A percentile compares a stretch with the other conserved stretches of the same genome.
Conservation (phyloP, 2,888 invertebrate genomes). For the Mythimna impura region DNA sequence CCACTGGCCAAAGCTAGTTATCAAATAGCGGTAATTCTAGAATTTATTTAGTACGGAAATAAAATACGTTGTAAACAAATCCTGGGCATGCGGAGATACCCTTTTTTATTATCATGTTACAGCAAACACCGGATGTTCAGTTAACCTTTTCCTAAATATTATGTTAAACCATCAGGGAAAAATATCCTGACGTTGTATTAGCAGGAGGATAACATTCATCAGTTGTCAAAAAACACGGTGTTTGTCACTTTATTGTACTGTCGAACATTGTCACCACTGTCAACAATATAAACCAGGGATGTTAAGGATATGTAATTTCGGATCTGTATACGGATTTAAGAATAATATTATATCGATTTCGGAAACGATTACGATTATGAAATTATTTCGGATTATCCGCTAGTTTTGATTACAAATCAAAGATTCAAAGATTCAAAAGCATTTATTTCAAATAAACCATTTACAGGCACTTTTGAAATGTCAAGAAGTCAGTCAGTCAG, state of each 20-base stretch:
- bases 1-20: background rate
- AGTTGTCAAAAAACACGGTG: conserved; percentile 46
- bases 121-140: background rate
- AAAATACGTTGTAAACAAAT: conserved; percentile 1
- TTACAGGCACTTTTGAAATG: no score
- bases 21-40: background rate
- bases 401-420: no score
- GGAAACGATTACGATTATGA: no score
- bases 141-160: conserved; percentile 20
- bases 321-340: no score
- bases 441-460: no score
- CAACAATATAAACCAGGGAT: conserved; percentile 48
- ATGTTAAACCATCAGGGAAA: conserved; percentile 27
- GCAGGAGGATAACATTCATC: conserved; percentile 38
- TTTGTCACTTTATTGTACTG: conserved; percentile 55
- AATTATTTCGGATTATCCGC: no score
- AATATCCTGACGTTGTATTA: conserved; percentile 30
- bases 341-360: no score
- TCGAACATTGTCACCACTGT: conserved; percentile 40
- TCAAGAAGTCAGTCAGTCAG: no score
- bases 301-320: no score
- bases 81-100: background rate
- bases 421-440: no score
- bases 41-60: no score
- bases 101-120: background rate